Base-by-base conservation (phyloP, 2,888 invertebrate species). In the Autographa gamma region DNA sequence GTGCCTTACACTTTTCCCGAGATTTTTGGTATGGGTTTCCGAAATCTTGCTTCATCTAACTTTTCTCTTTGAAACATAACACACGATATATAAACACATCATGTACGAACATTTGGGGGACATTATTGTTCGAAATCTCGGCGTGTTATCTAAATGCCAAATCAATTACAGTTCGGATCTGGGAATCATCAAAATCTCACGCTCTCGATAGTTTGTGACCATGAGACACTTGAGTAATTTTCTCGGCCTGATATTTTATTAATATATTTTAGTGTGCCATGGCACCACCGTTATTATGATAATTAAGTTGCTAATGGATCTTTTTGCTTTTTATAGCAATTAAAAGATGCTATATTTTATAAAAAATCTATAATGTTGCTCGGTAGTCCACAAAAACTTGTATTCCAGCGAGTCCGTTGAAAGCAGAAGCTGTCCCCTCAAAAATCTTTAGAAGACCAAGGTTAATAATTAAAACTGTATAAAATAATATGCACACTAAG, bases 181-280 rank as follows among this genome's bases (percentile, higher is more conserved):
- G n/a, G n/a, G 48, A 48, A 48, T 48, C 48, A 48, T 48, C 48
- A 48, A 48, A 48, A 48, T 48, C 43, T 43, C 43, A 43, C 43
- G 43, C 43, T 43, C 43, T 43, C 43, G 43, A 43, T 43, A 16
- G 43, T 34, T 38, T 48, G 48, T 48, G 48, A 48, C 48, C 48
- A 48, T 48, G 48, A 48, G n/a, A 48, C 1, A n/a, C 48, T n/a
- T n/a, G 48, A n/a, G 48, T 48, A 48, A 48, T 48, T 48, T 48
- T 48, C 48, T 48, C n/a, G 48, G 48, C n/a, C 48, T 48, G n/a
- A 48, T 48, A 6, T 48, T 48, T 48, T 48, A n/a, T 48, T 48
- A 43, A 16, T 43, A 43, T 43, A 43, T 14, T 48, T n/a, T 7
- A n/a, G n/a, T 48, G 8, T n/a, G 16, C n/a, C n/a, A 48, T 5